phyloP scores from a whole-genome alignment of 2,888 invertebrate genomes.

The Drosophila longiperda region DNA sequence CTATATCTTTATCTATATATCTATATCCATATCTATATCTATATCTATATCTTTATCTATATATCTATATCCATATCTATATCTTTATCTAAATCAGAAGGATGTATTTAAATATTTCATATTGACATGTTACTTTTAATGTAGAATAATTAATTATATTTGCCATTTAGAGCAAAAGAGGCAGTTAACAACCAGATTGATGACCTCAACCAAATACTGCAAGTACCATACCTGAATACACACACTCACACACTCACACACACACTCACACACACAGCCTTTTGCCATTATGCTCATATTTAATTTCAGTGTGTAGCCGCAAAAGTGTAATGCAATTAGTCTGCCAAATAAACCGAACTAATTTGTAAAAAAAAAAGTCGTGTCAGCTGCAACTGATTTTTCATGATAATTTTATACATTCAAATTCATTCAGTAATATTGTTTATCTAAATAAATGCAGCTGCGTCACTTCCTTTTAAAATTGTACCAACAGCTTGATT shows the following conservation, averaged over 20 bases:
- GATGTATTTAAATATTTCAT: neutral
- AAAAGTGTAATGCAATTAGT: conserved; percentile 64
- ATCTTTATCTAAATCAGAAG: neutral
- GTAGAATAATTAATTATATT: conserved; percentile 41
- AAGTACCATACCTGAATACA: neutral
- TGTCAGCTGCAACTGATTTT: conserved; percentile 3
- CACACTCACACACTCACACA: neutral
- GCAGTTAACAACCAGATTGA: neutral
- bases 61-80: neutral
- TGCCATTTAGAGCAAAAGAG: conserved; percentile 24
- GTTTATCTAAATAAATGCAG: neutral
- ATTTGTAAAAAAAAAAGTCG: conserved; percentile 13
- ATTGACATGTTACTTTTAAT: conserved; percentile 22
- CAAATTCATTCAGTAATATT: neutral
- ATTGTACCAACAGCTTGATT: neutral
- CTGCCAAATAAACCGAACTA: conserved; percentile 48
- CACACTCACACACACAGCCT: neutral
- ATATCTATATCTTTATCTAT: neutral
- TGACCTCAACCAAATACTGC: neutral
- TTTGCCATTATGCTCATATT: conserved; percentile 32
- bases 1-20: too few species aligned
- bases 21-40: neutral
- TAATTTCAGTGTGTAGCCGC: conserved; percentile 55
- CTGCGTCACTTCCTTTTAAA: neutral
- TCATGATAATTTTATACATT: neutral